Conservation (phyloP, 2,113 vertebrate species). For the Himantopus leucocephalus region DNA sequence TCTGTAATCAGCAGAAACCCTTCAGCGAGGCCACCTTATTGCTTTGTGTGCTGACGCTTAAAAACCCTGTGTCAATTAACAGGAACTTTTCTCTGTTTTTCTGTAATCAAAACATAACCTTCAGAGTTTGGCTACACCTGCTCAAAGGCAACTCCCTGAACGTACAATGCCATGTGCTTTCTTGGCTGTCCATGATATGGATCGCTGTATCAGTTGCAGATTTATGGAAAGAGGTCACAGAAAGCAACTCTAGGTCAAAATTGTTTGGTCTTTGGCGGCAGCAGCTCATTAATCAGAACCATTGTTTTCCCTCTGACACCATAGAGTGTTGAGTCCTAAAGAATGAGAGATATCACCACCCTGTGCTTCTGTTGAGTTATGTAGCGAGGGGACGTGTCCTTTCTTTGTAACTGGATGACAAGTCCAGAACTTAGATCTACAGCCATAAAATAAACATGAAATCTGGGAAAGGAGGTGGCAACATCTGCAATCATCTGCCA, state of each 20-base stretch:
- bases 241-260: constrained; percentile 27
- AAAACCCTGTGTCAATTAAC: not conserved
- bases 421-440: not conserved
- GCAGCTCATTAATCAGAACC: constrained; percentile 41
- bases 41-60: not conserved
- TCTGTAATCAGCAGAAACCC: constrained; percentile 18
- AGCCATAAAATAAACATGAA: constrained; percentile 24
- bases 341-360: not conserved
- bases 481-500: constrained; percentile 42
- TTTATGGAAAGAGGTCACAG: constrained; percentile 29
- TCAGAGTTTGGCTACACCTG: not conserved
- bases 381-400: not conserved
- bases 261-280: not conserved
- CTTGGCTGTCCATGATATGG: not conserved
- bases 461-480: constrained; percentile 57
- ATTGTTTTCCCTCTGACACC: not conserved
- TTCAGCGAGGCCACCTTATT: not conserved
- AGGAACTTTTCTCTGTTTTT: not conserved
- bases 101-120: not conserved
- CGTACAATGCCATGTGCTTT: accelerated
- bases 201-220: not conserved
- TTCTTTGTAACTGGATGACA: not conserved
- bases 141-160: not conserved
- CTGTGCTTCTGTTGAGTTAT: not conserved
- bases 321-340: not conserved